Conservation (phyloP, 2,113 vertebrate genomes). For the Anthoscopus minutus region DNA sequence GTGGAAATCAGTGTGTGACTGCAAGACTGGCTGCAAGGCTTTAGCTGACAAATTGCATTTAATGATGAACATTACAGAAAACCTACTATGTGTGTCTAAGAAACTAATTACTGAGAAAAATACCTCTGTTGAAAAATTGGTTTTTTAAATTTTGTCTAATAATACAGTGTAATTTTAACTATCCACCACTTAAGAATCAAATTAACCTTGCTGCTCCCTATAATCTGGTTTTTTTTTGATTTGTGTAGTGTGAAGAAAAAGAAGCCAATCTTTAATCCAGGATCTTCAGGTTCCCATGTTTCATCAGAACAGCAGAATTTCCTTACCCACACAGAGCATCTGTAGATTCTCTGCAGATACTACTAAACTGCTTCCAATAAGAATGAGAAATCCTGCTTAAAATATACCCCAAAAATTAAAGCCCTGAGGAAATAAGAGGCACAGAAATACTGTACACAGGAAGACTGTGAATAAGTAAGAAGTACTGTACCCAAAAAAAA, state of each 20-base stretch:
- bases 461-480: background rate
- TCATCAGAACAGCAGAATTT: background rate
- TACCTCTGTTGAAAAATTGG: background rate
- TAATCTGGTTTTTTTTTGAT: background rate
- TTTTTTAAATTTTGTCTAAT: background rate
- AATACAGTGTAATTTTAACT: background rate
- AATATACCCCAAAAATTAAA: background rate
- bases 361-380: background rate
- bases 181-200: background rate
- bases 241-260: background rate
- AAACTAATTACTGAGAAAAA: background rate
- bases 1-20: background rate
- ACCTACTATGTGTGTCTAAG: background rate
- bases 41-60: background rate
- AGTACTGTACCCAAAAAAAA: background rate
- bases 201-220: background rate
- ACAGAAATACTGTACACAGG: background rate
- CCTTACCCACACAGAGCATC: background rate
- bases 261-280: background rate
- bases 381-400: background rate
- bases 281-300: background rate
- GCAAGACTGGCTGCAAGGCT: background rate
- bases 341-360: background rate
- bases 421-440: background rate
- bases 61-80: background rate